These are phyloP conservation scores for Eledona agricola DNA, from an alignment of 2,888 invertebrate species.

Conservation along the genomic window DNA sequence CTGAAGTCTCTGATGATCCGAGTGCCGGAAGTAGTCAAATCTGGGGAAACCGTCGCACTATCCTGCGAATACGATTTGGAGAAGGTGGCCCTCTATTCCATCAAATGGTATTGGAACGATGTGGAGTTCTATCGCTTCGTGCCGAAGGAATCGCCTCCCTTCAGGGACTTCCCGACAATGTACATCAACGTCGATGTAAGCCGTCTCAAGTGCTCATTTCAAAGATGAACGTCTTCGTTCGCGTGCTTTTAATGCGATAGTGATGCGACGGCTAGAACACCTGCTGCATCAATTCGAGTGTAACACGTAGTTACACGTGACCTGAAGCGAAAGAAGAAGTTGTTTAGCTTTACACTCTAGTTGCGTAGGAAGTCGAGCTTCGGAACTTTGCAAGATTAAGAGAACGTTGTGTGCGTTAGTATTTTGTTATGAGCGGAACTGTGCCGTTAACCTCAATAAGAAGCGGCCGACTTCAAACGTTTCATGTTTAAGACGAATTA, in stretches of 20 bases:
- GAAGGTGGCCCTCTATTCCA: conserved; percentile 64
- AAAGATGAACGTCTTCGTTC: background rate
- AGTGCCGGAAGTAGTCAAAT: conserved; percentile 63
- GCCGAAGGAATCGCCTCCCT: conserved; percentile 66
- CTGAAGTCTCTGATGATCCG: conserved; percentile 57
- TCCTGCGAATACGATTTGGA: conserved; percentile 66
- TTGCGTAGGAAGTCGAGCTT: conserved; percentile 6
- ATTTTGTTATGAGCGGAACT: conserved; percentile 14
- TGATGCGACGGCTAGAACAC: conserved; percentile 38
- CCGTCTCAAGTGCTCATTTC: background rate
- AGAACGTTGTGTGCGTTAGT: conserved; percentile 19
- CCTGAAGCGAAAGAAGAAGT: conserved; percentile 21
- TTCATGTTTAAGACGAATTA: conserved; percentile 9
- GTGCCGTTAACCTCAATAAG: conserved; percentile 16
- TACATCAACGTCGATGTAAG: conserved; percentile 64
- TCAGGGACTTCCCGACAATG: conserved; percentile 62
- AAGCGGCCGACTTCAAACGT: conserved; percentile 7
- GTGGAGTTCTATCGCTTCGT: conserved; percentile 67
- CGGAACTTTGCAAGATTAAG: conserved; percentile 13
- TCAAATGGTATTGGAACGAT: conserved; percentile 67
- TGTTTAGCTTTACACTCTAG: conserved; percentile 17
- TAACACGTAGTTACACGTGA: conserved; percentile 34
- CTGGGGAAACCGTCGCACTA: conserved; percentile 63
- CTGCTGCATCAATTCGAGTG: conserved; percentile 25
- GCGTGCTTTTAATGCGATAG: conserved; percentile 40